Evolutionary conservation across 2,113 vertebrate genomes (phyloP).

Genomic region (Microcebus griseorufus): DNA sequence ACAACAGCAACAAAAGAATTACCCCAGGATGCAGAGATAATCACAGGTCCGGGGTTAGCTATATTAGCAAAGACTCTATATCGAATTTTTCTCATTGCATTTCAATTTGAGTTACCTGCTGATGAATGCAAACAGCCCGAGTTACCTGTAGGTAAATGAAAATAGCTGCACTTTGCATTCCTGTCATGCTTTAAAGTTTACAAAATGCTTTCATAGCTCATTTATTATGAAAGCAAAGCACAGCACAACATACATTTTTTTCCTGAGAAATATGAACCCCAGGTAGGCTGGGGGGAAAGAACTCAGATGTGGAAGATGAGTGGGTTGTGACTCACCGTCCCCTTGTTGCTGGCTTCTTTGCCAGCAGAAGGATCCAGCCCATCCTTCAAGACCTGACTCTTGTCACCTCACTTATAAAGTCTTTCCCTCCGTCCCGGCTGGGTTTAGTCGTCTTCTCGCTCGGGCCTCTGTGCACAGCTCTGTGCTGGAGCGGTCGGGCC

Average conservation of each 20-base stretch:
- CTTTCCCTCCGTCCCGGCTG: accelerated
- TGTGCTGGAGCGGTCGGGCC: not conserved
- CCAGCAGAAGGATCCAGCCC: not conserved
- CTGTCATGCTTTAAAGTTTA: not conserved
- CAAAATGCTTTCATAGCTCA: not conserved
- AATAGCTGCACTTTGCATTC: not conserved
- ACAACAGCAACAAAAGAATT: not conserved
- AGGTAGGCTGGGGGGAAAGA: not conserved
- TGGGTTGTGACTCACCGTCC: not conserved
- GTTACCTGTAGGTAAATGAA: slow-evolving; percentile 12
- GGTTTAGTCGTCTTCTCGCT: not conserved
- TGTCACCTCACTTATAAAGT: not conserved
- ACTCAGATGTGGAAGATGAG: not conserved
- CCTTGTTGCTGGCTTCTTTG: not conserved
- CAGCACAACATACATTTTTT: not conserved
- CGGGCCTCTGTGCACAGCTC: not conserved
- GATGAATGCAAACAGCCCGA: not conserved
- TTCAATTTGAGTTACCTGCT: not conserved
- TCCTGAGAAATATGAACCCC: not conserved
- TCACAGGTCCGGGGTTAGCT: not conserved
- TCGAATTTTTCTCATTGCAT: not conserved
- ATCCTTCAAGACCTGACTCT: not conserved
- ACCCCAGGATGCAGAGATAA: not conserved
- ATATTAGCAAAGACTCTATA: not conserved
- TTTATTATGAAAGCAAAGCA: slow-evolving; percentile 22